Percentiles rank a stretch among this genome's conserved stretches.
These are phyloP conservation scores for Drosophila nebulosa DNA, from an alignment of 1,140 invertebrate genomes.

Conservation along the genomic window DNA sequence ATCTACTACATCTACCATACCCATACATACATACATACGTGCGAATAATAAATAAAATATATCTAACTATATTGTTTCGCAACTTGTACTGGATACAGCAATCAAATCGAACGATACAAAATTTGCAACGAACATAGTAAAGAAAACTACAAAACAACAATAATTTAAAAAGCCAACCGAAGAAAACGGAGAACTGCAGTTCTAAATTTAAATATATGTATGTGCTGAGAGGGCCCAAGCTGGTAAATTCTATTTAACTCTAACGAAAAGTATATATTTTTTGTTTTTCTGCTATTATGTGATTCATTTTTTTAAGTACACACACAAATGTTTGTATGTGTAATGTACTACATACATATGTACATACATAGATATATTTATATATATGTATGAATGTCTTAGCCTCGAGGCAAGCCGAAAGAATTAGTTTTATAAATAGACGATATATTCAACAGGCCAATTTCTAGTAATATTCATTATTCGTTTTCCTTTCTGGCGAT, in stretches of 20 bases:
- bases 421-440: constrained; percentile 69
- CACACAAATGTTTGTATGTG: background rate
- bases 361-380: constrained; percentile 8
- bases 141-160: background rate
- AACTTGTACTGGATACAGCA: background rate
- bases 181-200: background rate
- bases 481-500: constrained; percentile 19
- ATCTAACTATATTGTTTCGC: background rate
- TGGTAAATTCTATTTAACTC: constrained; percentile 31
- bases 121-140: background rate
- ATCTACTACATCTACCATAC: constrained; percentile 32
- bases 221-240: constrained; percentile 14
- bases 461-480: constrained; percentile 35
- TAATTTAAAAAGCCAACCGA: background rate
- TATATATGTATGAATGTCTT: background rate
- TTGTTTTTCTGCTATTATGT: constrained; percentile 36
- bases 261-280: constrained; percentile 11
- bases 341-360: constrained; percentile 18
- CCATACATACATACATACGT: constrained; percentile 40
- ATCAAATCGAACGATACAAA: background rate
- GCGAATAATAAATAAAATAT: constrained; percentile 8
- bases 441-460: constrained; percentile 39
- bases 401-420: constrained; percentile 41
- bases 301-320: constrained; percentile 40
- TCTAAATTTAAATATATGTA: constrained; percentile 13